Conservation (phyloP, 2,888 invertebrate genomes). For the Pyrrhosoma nymphula region DNA sequence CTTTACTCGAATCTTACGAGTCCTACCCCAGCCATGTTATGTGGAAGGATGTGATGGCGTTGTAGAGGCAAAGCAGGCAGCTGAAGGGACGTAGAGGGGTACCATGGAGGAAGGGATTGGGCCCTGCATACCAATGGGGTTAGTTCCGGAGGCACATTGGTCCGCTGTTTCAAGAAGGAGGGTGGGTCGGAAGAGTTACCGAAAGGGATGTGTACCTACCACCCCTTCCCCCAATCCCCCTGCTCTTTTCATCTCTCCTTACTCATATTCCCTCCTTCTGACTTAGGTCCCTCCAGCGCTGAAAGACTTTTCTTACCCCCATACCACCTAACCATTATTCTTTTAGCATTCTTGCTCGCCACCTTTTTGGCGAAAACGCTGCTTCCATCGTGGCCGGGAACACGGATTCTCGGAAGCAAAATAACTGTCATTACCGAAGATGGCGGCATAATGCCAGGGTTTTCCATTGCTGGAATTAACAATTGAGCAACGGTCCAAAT, state of each 20-base stretch:
- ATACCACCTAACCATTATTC: background rate
- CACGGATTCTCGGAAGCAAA: background rate
- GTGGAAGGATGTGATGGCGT: background rate
- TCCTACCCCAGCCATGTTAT: background rate
- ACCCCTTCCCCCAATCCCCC: background rate
- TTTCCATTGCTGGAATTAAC: background rate
- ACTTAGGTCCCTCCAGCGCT: background rate
- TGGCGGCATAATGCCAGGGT: background rate
- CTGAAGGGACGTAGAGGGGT: background rate
- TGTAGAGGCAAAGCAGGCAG: background rate
- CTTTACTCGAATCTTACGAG: background rate
- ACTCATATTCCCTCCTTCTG: background rate
- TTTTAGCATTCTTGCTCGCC: background rate
- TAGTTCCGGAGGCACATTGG: background rate
- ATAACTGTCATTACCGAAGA: background rate
- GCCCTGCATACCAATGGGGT: conserved; percentile 48
- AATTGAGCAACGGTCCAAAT: background rate
- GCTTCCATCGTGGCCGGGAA: background rate
- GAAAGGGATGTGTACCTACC: background rate
- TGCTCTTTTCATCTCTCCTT: background rate
- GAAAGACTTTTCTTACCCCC: background rate
- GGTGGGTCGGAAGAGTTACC: background rate
- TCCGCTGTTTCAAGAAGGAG: background rate
- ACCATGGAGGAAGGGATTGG: background rate
- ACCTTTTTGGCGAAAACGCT: background rate